Evolutionary conservation across 2,113 vertebrate species (phyloP).

Genomic region (Atherinomorus stipes): DNA sequence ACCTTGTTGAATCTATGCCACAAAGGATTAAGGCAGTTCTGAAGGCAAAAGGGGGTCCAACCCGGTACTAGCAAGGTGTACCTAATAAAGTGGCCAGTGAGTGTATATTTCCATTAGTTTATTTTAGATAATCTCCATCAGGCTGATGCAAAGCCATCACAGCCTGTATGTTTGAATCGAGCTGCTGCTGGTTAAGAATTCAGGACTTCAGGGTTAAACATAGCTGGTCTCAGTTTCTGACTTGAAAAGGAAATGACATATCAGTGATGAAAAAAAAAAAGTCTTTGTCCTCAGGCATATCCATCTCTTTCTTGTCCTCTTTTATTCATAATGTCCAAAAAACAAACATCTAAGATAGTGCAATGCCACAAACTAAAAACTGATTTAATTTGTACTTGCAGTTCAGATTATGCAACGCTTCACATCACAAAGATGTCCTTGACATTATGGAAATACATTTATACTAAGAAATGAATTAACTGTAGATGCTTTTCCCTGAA

Average conservation of each 20-base stretch:
- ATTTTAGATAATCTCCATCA: constrained; percentile 8
- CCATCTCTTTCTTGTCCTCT: constrained; percentile 9
- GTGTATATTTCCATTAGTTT: constrained; percentile 4
- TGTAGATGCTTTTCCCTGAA: neutral
- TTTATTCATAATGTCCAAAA: neutral
- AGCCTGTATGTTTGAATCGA: neutral
- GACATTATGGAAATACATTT: neutral
- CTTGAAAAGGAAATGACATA: constrained; percentile 71
- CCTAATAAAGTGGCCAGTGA: too few species aligned
- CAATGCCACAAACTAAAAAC: neutral
- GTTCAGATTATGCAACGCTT: constrained; percentile 13
- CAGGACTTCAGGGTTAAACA: constrained; percentile 33
- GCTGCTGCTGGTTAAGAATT: constrained; percentile 37
- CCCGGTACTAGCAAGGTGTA: too few species aligned
- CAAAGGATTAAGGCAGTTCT: too few species aligned
- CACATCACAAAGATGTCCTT: neutral
- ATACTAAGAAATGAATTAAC: neutral
- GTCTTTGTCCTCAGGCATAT: constrained; percentile 68
- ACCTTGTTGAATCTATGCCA: too few species aligned
- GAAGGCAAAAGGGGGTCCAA: too few species aligned
- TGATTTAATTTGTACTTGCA: neutral
- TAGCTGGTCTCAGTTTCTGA: constrained; percentile 30
- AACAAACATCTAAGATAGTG: neutral
- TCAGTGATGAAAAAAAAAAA: constrained; percentile 43
- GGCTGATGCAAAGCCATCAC: constrained; percentile 23